These are phyloP conservation scores for Sinocyclocheilus grahami DNA, from an alignment of 2,113 vertebrate genomes.

Conservation along the genomic window DNA sequence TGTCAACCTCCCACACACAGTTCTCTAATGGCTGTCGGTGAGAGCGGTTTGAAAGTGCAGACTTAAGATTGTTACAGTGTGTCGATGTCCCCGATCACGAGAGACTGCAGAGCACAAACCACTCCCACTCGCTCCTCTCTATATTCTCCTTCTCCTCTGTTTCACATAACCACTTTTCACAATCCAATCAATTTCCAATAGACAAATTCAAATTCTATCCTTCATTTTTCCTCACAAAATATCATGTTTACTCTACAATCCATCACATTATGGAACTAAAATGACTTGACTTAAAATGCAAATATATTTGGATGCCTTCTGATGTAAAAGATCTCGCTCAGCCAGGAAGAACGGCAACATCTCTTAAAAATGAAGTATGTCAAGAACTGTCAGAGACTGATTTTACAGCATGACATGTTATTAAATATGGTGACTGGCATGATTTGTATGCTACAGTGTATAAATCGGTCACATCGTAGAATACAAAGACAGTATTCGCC, in stretches of 20 bases:
- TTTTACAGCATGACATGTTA: not conserved
- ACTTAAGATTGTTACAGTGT: conserved; percentile 38
- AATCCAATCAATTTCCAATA: not conserved
- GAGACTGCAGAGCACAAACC: conserved; percentile 24
- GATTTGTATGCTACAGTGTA: not conserved
- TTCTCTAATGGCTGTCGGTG: conserved; percentile 43
- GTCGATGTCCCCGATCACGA: conserved; percentile 37
- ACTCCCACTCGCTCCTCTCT: conserved; percentile 16
- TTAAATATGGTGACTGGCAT: not conserved
- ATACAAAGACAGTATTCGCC: not conserved
- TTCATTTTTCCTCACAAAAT: not conserved
- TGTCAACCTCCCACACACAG: conserved; percentile 33
- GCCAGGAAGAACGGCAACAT: not conserved
- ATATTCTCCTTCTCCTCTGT: not conserved
- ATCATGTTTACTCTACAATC: not conserved
- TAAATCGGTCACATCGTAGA: not conserved
- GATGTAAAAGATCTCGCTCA: not conserved
- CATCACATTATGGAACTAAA: not conserved
- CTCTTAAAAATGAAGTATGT: not conserved
- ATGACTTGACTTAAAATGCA: too few relatives aligned
- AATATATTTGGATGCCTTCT: too few relatives aligned
- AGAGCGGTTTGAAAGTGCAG: conserved; percentile 37
- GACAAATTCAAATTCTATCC: not conserved
- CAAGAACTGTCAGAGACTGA: not conserved
- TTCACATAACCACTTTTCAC: not conserved